These are phyloP conservation scores for Hofmannophila pseudospretella DNA, from an alignment of 2,888 invertebrate genomes.

Conservation along the genomic window DNA sequence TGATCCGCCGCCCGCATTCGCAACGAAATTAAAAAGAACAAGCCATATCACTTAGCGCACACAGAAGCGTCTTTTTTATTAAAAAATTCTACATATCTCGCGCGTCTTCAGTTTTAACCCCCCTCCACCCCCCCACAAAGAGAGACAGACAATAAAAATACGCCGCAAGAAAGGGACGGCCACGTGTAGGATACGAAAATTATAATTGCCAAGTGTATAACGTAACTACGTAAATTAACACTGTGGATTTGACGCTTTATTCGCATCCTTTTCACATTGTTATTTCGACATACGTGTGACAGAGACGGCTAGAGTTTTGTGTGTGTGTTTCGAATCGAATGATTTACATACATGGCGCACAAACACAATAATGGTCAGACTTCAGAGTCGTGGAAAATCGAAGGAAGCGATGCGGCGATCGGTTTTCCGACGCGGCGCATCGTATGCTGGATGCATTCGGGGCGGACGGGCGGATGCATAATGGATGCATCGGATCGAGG, in stretches of 20 bases:
- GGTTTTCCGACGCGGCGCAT: constrained; percentile 37
- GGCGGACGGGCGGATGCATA: constrained; percentile 40
- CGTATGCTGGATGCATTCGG: constrained; percentile 28
- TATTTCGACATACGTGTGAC: constrained; percentile 23
- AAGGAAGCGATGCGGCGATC: constrained; percentile 57
- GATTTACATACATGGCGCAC: constrained; percentile 72
- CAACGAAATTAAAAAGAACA: constrained; percentile 78
- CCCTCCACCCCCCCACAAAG: constrained; percentile 48
- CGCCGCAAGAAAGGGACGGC: constrained; percentile 60
- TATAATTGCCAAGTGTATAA: constrained; percentile 77
- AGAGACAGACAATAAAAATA: constrained; percentile 62
- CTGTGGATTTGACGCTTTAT: constrained; percentile 57
- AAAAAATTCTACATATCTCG: constrained; percentile 76
- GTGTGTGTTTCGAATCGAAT: constrained; percentile 43
- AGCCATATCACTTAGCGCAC: constrained; percentile 77
- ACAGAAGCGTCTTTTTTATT: constrained; percentile 72
- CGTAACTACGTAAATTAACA: constrained; percentile 78
- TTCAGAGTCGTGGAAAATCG: constrained; percentile 65
- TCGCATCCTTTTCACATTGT: constrained; percentile 29
- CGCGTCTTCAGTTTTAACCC: constrained; percentile 68
- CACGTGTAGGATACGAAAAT: constrained; percentile 63
- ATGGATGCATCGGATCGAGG: constrained; percentile 31
- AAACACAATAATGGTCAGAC: constrained; percentile 67
- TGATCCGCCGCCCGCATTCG: constrained; percentile 64
- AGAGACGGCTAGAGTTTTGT: constrained; percentile 45